Base-by-base conservation (phyloP, 2,888 invertebrate genomes). In the Polydrusus pterygomalis region DNA sequence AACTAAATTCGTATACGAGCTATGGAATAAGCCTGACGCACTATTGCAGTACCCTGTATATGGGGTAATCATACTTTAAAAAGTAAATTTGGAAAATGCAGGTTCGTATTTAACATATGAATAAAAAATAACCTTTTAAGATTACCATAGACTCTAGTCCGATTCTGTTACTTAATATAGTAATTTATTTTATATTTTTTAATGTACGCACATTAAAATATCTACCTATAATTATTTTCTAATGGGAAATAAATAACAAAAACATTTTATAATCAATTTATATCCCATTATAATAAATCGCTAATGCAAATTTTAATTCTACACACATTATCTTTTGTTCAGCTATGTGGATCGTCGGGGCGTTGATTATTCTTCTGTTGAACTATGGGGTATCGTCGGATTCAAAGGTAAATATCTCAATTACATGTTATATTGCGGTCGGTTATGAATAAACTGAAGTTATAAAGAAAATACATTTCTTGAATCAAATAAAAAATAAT, bases 171-270 rank as follows among this genome's bases (percentile, higher is more conserved):
- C 5, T 17, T 49, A 17, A 17, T n/a, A 17, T n/a, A 45, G 8
- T 34, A 3, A 34, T 34, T 43, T 7, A 13, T 20, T 11, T 51
- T 18, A 8, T 51, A 1, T 18, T 18, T 51, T 20, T 51, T 51
- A 51, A 20, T 51, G 20, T 51, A 51, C 10, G 18, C 51, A 51
- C 51, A 20, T 51, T 51, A 51, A 51, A 9, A 51, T 20, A 51
- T 51, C 20, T 20, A 10, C 20, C 7, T 20, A 51, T 20, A 51
- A 51, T 51, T 17, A 47, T 15, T 47, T 17, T 47, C 15, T 47
- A 17, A 47, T 47, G 47, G 9, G 17, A 2, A 8, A 47, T n/a
- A n/a, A 47, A 15, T 47, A 17, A 47, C 6, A 47, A 47, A 25
- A 8, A 47, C 6, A 47, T 17, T 47, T 15, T 8, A 8, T 47